These are phyloP conservation scores for Conger conger DNA, from an alignment of 2,113 vertebrate genomes.

Conservation along the genomic window DNA sequence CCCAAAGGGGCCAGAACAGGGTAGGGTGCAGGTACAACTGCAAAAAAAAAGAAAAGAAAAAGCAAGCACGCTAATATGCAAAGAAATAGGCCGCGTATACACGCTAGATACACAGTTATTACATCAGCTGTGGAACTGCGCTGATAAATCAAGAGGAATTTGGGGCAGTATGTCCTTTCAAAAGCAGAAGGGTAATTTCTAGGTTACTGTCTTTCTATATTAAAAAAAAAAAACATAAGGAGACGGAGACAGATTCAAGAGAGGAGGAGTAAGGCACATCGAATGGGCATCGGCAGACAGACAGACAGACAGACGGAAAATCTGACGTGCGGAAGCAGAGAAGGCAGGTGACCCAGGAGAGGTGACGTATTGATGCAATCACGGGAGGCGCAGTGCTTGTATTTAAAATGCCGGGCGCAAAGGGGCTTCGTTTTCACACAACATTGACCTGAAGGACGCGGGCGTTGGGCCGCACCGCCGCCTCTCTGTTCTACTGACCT, in stretches of 20 bases:
- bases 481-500: not conserved
- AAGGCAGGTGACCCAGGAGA: not conserved
- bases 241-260: not conserved
- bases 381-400: not conserved
- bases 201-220: conserved; percentile 22
- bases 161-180: conserved; percentile 32
- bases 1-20: not conserved
- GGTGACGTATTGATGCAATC: not conserved
- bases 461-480: not conserved
- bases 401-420: not conserved
- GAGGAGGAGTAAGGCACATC: not conserved
- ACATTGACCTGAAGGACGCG: not conserved
- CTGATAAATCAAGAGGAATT: conserved; percentile 17
- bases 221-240: conserved; percentile 24
- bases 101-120: conserved; percentile 13
- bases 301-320: not conserved
- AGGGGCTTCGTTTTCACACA: not conserved
- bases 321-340: not conserved
- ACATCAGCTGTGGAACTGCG: conserved; percentile 9
- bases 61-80: not conserved
- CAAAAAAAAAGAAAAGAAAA: too few relatives aligned
- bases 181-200: conserved; percentile 29
- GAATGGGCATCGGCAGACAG: conserved; percentile 4
- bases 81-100: not conserved
- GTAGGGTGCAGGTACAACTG: not conserved